Conservation (phyloP, 2,797 vertebrate species). For the Oreochromis mossambicus region DNA sequence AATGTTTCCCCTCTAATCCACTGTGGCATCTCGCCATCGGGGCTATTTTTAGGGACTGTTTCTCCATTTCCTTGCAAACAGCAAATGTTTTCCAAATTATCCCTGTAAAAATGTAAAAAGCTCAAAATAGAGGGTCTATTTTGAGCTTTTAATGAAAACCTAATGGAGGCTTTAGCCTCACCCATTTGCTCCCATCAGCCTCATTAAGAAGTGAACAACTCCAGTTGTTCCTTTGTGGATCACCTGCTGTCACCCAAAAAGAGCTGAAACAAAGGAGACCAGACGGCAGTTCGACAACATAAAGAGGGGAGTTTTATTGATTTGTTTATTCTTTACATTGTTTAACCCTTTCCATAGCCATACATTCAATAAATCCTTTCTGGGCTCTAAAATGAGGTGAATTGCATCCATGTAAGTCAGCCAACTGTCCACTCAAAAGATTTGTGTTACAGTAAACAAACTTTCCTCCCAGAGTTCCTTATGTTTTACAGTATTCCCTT, state of each 20-base stretch:
- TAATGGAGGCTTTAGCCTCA: not conserved
- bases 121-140: not conserved
- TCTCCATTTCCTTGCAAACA: not conserved
- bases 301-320: conserved; percentile 68
- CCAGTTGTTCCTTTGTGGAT: not conserved
- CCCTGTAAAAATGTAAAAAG: not conserved
- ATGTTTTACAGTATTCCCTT: conserved; percentile 9
- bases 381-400: conserved; percentile 4
- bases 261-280: not conserved
- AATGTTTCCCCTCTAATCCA: not conserved
- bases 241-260: not conserved
- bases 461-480: not conserved
- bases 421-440: conserved; percentile 4
- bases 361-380: conserved; percentile 64
- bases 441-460: not conserved
- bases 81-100: not conserved
- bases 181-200: not conserved
- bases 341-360: conserved; percentile 27
- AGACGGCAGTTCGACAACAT: conserved; percentile 56
- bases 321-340: conserved; percentile 50
- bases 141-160: not conserved
- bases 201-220: not conserved
- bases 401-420: conserved; percentile 5
- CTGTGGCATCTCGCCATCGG: not conserved
- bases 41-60: not conserved